Evolutionary conservation across 2,113 vertebrate genomes (phyloP).

Genomic region (Stegastes partitus): DNA sequence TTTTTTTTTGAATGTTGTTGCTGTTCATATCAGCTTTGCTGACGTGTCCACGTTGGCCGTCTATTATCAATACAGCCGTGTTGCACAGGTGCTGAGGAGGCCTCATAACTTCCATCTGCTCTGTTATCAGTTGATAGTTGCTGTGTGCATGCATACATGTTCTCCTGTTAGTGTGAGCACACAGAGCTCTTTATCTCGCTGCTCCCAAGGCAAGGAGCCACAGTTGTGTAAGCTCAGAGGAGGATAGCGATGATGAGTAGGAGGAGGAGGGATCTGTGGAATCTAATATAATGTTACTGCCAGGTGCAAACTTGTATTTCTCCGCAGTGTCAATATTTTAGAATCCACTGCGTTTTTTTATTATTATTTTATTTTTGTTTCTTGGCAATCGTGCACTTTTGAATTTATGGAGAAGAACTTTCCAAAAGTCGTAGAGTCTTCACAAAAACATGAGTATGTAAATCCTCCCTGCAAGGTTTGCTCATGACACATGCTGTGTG

Average conservation of each 20-base stretch:
- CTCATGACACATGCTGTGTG: neutral
- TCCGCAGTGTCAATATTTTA: slow-evolving; percentile 2
- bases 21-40: slow-evolving; percentile 31
- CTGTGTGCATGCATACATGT: slow-evolving; percentile 38
- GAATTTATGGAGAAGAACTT: neutral
- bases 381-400: neutral
- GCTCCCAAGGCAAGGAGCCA: slow-evolving; percentile 23
- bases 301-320: slow-evolving; percentile 36
- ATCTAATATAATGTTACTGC: slow-evolving; percentile 42
- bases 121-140: slow-evolving; percentile 62
- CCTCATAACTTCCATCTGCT: slow-evolving; percentile 44
- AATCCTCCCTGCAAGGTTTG: neutral
- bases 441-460: neutral
- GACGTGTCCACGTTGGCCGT: slow-evolving; percentile 33
- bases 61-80: slow-evolving; percentile 59
- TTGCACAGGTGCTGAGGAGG: slow-evolving; percentile 63
- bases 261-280: slow-evolving; percentile 26
- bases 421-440: neutral
- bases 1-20: slow-evolving; percentile 4
- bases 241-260: slow-evolving; percentile 33
- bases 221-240: slow-evolving; percentile 56
- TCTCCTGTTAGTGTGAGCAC: slow-evolving; percentile 42
- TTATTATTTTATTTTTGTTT: neutral
- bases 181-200: slow-evolving; percentile 62
- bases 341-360: neutral